Percentiles rank a stretch among this genome's conserved stretches.
These are phyloP conservation scores for Indicator indicator DNA, from an alignment of 2,113 vertebrate genomes.

Conservation along the genomic window DNA sequence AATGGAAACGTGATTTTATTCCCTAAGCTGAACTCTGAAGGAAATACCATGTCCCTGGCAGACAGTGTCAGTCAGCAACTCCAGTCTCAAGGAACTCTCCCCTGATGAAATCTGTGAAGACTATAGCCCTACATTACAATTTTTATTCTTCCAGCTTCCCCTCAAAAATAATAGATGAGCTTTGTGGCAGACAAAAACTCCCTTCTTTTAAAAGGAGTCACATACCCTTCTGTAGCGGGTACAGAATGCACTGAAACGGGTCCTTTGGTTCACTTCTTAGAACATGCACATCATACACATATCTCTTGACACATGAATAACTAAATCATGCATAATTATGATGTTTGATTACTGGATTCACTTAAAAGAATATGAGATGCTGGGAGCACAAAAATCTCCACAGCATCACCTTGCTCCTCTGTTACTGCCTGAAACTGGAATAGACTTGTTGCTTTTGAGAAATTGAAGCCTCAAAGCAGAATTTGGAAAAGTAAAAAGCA, in stretches of 20 bases:
- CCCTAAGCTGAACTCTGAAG: not conserved
- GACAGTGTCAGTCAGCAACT: not conserved
- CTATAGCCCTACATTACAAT: not conserved
- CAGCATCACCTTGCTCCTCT: not conserved
- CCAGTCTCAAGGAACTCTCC: not conserved
- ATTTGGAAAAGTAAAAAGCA: not conserved
- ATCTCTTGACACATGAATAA: not conserved
- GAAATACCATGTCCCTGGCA: not conserved
- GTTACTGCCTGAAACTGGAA: not conserved
- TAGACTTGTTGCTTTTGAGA: not conserved
- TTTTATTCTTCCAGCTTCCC: not conserved
- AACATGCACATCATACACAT: not conserved
- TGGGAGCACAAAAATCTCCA: not conserved
- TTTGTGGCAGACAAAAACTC: not conserved
- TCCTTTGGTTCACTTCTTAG: not conserved
- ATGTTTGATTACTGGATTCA: not conserved
- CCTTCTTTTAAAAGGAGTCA: not conserved
- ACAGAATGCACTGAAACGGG: not conserved
- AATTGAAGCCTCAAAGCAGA: not conserved
- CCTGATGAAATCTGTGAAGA: not conserved
- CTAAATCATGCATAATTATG: not conserved
- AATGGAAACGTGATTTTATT: not conserved
- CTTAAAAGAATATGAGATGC: not conserved
- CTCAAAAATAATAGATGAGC: slow-evolving; percentile 12
- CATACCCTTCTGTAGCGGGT: not conserved